Percentiles rank a stretch among this genome's conserved stretches.
Evolutionary conservation across 2,113 vertebrate genomes (phyloP).

Genomic region (Prunella himalayana): DNA sequence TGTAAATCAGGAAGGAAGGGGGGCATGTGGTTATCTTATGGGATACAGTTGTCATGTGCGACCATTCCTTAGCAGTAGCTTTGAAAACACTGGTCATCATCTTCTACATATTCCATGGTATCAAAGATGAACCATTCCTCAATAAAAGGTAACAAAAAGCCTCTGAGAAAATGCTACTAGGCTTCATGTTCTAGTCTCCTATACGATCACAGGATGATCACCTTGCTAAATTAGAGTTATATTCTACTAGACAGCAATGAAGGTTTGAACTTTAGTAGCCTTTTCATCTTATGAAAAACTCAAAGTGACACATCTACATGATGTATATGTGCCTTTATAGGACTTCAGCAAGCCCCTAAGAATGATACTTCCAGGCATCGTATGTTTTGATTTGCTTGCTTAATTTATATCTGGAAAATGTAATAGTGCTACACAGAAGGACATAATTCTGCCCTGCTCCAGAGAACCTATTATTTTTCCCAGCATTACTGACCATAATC

Average conservation of each 20-base stretch:
- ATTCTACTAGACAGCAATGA: not conserved
- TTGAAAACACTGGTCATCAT: not conserved
- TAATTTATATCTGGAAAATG: not conserved
- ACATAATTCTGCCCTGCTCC: not conserved
- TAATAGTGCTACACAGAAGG: not conserved
- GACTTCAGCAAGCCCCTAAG: not conserved
- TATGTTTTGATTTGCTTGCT: not conserved
- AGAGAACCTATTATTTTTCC: not conserved
- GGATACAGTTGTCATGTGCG: not conserved
- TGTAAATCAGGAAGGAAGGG: slow-evolving; percentile 42
- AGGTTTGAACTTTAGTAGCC: not conserved
- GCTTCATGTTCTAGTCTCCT: not conserved
- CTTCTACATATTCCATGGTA: not conserved
- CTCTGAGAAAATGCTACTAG: not conserved
- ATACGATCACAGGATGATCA: not conserved
- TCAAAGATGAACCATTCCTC: not conserved
- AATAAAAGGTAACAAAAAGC: not conserved
- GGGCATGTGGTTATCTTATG: slow-evolving; percentile 43
- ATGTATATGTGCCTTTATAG: not conserved
- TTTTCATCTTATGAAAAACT: not conserved
- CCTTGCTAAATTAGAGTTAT: not conserved
- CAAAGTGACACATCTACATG: not conserved
- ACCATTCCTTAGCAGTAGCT: not conserved
- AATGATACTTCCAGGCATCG: fast-evolving
- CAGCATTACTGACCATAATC: slow-evolving; percentile 6